A percentile compares a stretch with the other conserved stretches of the same genome.
phyloP scores from a whole-genome alignment of 2,888 invertebrate species.

The Sympetrum striolatum region DNA sequence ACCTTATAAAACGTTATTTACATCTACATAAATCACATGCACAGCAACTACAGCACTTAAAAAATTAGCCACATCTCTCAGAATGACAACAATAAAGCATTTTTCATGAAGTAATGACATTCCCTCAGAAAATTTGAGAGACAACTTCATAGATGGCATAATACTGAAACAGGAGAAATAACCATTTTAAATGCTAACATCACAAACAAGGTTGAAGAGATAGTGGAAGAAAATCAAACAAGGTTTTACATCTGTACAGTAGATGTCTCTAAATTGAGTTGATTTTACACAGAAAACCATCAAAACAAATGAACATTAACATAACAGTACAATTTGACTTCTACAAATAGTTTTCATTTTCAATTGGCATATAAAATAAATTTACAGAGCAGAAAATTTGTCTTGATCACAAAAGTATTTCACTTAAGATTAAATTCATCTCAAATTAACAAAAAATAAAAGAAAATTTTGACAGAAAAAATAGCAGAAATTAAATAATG shows the following conservation, averaged over 20 bases:
- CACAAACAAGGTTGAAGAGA: slow-evolving; percentile 1
- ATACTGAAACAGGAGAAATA: slow-evolving; percentile 12
- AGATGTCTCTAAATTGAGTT: neutral
- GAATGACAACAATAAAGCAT: slow-evolving; percentile 9
- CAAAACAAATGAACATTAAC: neutral
- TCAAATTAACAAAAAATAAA: neutral
- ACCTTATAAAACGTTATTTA: slow-evolving; percentile 36
- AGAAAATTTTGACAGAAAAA: neutral
- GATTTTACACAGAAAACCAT: neutral
- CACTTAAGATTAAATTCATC: neutral
- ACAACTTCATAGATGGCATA: slow-evolving; percentile 11
- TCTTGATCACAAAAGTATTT: neutral
- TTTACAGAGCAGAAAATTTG: too few species aligned
- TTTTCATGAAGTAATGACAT: neutral
- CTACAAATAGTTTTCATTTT: neutral
- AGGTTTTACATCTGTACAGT: neutral
- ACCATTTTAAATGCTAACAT: slow-evolving; percentile 21
- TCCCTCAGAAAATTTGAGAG: neutral
- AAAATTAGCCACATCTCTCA: slow-evolving; percentile 1
- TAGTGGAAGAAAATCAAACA: neutral
- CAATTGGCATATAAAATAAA: too few species aligned
- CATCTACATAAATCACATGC: slow-evolving; percentile 24
- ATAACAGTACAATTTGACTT: neutral
- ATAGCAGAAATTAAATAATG: neutral
- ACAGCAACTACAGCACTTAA: slow-evolving; percentile 20